These are phyloP conservation scores for Enteromius unitaeniatus DNA, from an alignment of 2,797 vertebrate species.

Conservation along the genomic window DNA sequence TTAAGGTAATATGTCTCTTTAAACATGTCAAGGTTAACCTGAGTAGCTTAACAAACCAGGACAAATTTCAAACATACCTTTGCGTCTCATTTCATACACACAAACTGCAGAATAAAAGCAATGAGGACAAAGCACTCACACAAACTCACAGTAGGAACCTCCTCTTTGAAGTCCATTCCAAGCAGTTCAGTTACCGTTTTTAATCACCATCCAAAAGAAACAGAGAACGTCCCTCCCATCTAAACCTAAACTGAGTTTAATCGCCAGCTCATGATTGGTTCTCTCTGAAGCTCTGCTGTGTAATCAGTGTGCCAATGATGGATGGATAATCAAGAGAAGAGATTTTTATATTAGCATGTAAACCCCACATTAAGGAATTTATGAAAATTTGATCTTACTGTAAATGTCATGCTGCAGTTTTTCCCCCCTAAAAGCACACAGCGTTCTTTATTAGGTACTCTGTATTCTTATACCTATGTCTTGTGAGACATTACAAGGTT, in stretches of 20 bases:
- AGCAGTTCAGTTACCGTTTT: constrained; percentile 66
- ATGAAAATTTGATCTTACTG: background rate
- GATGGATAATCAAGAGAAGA: background rate
- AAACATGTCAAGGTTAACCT: constrained; percentile 3
- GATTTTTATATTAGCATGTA: background rate
- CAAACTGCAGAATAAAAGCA: constrained; percentile 41
- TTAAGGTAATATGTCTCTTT: constrained; percentile 6
- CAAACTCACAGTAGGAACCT: constrained; percentile 49
- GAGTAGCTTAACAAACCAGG: constrained; percentile 8
- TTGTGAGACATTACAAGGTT: constrained; percentile 23
- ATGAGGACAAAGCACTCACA: constrained; percentile 50
- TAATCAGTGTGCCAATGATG: constrained; percentile 14
- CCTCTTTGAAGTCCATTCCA: constrained; percentile 59
- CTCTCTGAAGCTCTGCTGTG: constrained; percentile 2
- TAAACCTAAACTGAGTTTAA: constrained; percentile 46
- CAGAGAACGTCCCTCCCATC: constrained; percentile 46
- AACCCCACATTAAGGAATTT: background rate
- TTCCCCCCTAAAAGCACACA: background rate
- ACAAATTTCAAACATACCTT: constrained; percentile 38
- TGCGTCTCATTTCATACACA: constrained; percentile 35
- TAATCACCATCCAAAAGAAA: constrained; percentile 62
- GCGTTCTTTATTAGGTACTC: background rate
- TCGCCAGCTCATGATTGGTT: constrained; percentile 35
- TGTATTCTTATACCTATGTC: constrained; percentile 39
- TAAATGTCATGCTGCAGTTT: background rate